Conservation (phyloP, 2,888 invertebrate species). For the Uropetala carovei region DNA sequence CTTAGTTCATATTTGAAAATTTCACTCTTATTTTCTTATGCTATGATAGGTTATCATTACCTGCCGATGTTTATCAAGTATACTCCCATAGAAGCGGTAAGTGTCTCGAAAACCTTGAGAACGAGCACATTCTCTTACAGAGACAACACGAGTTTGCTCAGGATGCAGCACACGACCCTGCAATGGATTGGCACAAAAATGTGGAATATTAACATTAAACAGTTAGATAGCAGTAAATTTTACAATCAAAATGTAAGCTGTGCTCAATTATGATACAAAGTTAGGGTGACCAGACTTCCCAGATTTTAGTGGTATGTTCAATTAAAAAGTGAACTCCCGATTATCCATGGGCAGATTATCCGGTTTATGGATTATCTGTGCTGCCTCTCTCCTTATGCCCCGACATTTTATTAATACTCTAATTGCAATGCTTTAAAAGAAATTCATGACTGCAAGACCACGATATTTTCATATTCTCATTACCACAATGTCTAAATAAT, state of each 20-base stretch:
- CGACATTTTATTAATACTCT: too few species aligned
- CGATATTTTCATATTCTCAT: too few species aligned
- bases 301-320: too few species aligned
- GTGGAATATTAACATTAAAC: neutral
- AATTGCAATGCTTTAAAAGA: too few species aligned
- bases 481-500: too few species aligned
- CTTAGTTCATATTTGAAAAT: too few species aligned
- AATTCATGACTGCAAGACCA: too few species aligned
- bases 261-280: neutral
- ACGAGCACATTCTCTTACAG: constrained; percentile 90
- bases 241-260: neutral
- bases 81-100: constrained; percentile 85
- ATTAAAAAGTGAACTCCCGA: too few species aligned
- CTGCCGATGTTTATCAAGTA: constrained; percentile 88
- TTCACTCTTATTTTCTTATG: too few species aligned
- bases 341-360: too few species aligned
- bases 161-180: constrained; percentile 89
- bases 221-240: constrained; percentile 27
- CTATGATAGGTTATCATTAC: constrained; percentile 71
- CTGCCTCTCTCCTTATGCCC: too few species aligned
- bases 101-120: constrained; percentile 90
- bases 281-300: neutral
- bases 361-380: too few species aligned
- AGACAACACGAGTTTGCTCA: constrained; percentile 87
- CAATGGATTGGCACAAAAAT: constrained; percentile 65